Base-by-base conservation (phyloP, 2,797 vertebrate species). In the Triplophysa bombifrons region DNA sequence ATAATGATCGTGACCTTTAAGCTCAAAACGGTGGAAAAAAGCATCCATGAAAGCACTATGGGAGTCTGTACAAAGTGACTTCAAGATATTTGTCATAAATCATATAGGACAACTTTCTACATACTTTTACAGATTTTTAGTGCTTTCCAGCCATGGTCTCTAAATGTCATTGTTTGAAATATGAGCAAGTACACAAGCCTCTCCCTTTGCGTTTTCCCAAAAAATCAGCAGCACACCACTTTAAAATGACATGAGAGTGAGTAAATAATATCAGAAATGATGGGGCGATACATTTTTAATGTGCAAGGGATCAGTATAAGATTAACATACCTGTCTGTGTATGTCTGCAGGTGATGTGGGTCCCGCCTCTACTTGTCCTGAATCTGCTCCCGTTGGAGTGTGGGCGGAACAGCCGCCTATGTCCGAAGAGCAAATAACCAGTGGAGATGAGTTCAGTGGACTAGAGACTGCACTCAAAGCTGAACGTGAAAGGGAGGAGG, bases 381-480 rank as follows among this genome's bases (percentile, higher is more conserved):
- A 76, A 38, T 67, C 73, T 3, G 16, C 56, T 46, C 61, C 84
- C 78, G 27, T 81, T 74, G 89, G 89, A 50, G 87, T 88, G 46
- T 94, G 93, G 93, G 90, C 90, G 17, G 82, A 83, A 68, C 88
- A 76, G 27, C 86, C 90, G 2, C 30, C 61, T n/a, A 63, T 68
- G 22, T 69, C 80, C 0, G 92, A 90, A 67, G 90, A 84, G 13
- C 87, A 90, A 0, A 88, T 93, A 25, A 91, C 91, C 88, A 91
- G 90, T 5, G 81, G 89, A 78, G 93, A 92, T 0, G 93, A 94
- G 82, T 87, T 94, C 38, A 88, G 86, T 41, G 91, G 93, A 12
- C 85, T 94, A 72, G 94, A 94, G 85, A 92, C 92, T 0, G 92
- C 92, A 0, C 84, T 94, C 71, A 91, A 89, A 81, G 91, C 91